Percentiles rank a stretch among this genome's conserved stretches.
Conservation (phyloP, 2,888 invertebrate genomes). For the Acheta domesticus region DNA sequence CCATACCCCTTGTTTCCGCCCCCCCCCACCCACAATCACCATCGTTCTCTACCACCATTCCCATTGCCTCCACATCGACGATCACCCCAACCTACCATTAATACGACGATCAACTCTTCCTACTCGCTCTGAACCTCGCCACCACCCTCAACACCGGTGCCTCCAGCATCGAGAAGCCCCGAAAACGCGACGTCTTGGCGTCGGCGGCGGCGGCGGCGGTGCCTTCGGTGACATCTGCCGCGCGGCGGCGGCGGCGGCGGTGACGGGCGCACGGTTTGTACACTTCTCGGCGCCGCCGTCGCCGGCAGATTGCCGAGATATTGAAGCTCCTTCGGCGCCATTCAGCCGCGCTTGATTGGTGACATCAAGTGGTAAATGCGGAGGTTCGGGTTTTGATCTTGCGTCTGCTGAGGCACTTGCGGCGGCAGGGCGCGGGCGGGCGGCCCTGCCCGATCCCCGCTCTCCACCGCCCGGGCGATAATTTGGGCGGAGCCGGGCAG, state of each 20-base stretch:
- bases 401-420: background rate
- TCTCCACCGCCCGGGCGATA: background rate
- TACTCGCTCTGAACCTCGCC: background rate
- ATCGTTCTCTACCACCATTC: background rate
- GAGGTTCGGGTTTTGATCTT: slow-evolving; percentile 6
- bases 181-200: background rate
- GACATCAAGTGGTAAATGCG: slow-evolving; percentile 6
- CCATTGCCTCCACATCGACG: background rate
- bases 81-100: background rate
- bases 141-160: background rate
- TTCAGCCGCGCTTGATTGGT: background rate
- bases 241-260: background rate
- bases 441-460: too few relatives aligned
- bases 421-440: too few relatives aligned
- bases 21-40: background rate
- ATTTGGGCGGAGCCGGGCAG: background rate
- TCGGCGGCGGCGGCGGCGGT: background rate
- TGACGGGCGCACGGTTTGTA: background rate
- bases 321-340: background rate
- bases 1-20: background rate
- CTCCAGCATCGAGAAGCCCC: background rate
- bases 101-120: background rate
- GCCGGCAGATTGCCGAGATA: background rate
- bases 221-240: background rate
- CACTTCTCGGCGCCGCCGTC: background rate